These are phyloP conservation scores for Symphodus melops DNA, from an alignment of 2,113 vertebrate species.

Conservation along the genomic window DNA sequence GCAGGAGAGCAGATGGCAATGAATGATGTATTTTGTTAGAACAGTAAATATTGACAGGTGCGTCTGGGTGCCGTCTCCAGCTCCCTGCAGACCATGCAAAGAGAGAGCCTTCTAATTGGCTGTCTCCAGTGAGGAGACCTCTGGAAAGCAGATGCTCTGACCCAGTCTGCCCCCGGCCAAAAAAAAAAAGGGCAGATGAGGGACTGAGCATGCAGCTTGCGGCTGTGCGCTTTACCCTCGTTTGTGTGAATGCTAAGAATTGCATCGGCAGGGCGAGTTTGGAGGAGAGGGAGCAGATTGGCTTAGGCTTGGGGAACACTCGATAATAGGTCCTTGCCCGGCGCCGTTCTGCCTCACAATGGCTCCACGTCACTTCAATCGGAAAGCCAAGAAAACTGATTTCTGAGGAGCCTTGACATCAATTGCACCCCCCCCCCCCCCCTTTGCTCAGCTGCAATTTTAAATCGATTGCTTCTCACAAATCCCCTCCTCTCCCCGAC, in stretches of 20 bases:
- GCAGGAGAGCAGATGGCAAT: constrained; percentile 77
- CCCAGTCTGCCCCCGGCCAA: constrained; percentile 6
- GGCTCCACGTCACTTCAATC: constrained; percentile 66
- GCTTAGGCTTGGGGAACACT: constrained; percentile 49
- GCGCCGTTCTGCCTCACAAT: constrained; percentile 68
- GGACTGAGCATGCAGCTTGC: constrained; percentile 13
- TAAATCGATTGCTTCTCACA: constrained; percentile 69
- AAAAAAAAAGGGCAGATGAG: constrained; percentile 34
- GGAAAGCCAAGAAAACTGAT: constrained; percentile 76
- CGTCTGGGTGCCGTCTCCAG: constrained; percentile 41
- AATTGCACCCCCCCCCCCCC: constrained; percentile 70
- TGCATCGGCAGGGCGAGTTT: not conserved
- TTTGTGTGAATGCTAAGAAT: constrained; percentile 10
- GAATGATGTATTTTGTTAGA: constrained; percentile 80
- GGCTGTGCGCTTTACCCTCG: constrained; percentile 31
- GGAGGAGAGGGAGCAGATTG: constrained; percentile 24
- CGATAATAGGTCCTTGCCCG: constrained; percentile 50
- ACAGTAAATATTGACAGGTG: constrained; percentile 84
- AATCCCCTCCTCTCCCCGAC: constrained; percentile 34
- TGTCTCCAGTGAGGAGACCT: constrained; percentile 53
- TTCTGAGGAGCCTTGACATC: constrained; percentile 78
- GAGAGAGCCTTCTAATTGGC: constrained; percentile 73
- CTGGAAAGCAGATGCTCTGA: constrained; percentile 56
- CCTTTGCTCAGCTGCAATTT: constrained; percentile 66
- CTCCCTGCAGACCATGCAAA: constrained; percentile 52